phyloP scores from a whole-genome alignment of 2,113 vertebrate species.

The Syrmaticus mikado region DNA sequence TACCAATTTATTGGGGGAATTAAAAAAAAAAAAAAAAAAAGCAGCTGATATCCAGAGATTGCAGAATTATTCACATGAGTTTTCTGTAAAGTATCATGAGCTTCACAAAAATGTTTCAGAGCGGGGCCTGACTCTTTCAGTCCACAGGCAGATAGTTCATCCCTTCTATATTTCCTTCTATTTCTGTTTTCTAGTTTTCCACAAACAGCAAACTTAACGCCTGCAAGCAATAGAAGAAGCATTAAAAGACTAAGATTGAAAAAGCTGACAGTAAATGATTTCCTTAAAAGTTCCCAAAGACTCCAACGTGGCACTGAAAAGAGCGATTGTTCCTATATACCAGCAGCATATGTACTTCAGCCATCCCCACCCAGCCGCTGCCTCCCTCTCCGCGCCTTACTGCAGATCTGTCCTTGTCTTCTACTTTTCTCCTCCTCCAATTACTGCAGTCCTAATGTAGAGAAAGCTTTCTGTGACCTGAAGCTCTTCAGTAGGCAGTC shows the following conservation, averaged over 20 bases:
- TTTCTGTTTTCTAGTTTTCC: neutral
- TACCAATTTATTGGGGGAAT: neutral
- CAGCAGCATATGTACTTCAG: neutral
- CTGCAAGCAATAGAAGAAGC: neutral
- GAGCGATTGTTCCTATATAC: neutral
- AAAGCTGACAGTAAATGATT: neutral
- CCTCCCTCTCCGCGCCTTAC: neutral
- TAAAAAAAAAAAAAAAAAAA: neutral
- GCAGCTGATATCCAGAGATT: neutral
- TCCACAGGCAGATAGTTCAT: neutral
- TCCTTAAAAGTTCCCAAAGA: constrained; percentile 13
- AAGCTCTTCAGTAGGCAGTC: constrained; percentile 2
- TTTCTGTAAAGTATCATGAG: neutral
- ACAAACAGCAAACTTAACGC: neutral
- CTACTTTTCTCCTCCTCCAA: constrained; percentile 13
- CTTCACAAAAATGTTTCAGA: neutral
- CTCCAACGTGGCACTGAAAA: neutral
- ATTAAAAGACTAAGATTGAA: neutral
- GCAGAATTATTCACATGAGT: neutral
- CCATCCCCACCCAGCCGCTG: neutral
- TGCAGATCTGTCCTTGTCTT: neutral
- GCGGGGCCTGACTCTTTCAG: neutral
- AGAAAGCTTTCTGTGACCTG: constrained; percentile 19
- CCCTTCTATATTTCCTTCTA: neutral
- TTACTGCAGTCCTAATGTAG: constrained; percentile 6